Conservation (phyloP, 2,888 invertebrate genomes). For the Aspidiotus rigidus region DNA sequence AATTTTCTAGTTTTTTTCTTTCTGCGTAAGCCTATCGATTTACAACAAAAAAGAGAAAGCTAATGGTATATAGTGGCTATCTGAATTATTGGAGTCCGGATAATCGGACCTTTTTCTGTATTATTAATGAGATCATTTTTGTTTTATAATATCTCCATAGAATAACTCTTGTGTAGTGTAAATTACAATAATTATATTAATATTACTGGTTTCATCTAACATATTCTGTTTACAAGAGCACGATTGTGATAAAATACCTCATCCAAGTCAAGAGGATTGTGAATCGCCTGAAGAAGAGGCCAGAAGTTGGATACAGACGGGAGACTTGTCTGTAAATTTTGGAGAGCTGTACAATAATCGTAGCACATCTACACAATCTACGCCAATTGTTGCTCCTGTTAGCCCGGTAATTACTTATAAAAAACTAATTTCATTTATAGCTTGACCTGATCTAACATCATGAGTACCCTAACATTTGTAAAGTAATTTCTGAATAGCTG, state of each 20-base stretch:
- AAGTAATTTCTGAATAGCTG: too few species aligned
- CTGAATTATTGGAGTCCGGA: too few species aligned
- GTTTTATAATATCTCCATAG: too few species aligned
- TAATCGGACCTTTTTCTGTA: too few species aligned
- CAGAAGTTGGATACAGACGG: not conserved
- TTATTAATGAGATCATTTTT: too few species aligned
- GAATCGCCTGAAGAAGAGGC: slow-evolving; percentile 14
- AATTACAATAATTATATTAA: too few species aligned
- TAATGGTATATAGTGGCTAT: too few species aligned
- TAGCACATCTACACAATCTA: slow-evolving; percentile 9
- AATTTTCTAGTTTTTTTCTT: too few species aligned
- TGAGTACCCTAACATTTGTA: not conserved
- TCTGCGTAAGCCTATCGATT: too few species aligned
- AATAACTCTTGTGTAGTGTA: too few species aligned
- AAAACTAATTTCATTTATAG: too few species aligned
- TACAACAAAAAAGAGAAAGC: too few species aligned
- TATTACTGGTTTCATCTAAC: not conserved
- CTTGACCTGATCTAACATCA: not conserved
- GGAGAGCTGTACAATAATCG: slow-evolving; percentile 25
- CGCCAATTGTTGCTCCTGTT: slow-evolving; percentile 15
- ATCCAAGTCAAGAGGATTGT: not conserved
- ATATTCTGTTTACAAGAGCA: not conserved
- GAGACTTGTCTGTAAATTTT: slow-evolving; percentile 18
- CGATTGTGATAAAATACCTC: slow-evolving; percentile 13
- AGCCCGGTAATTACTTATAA: slow-evolving; percentile 21